phyloP scores from a whole-genome alignment of 2,797 vertebrate genomes.

The Sebastes elongatus region DNA sequence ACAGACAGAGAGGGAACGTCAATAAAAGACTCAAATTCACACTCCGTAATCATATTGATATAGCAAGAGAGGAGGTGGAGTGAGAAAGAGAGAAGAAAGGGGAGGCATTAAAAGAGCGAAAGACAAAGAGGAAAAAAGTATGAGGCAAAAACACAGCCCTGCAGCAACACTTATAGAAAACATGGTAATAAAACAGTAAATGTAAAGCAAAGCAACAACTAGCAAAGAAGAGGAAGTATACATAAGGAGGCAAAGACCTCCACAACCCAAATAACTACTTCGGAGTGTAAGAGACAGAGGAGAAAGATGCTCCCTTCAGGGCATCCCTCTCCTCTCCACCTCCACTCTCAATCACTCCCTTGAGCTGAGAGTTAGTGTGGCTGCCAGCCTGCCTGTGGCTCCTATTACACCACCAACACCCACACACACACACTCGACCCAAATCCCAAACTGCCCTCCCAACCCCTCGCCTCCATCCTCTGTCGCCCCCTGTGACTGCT shows the following conservation, averaged over 20 bases:
- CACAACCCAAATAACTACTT: conserved; percentile 27
- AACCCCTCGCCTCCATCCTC: neutral
- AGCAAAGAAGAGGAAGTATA: conserved; percentile 2
- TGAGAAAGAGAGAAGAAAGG: neutral
- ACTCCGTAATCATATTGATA: neutral
- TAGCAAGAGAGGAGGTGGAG: neutral
- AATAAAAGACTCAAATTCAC: neutral
- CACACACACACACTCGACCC: conserved; percentile 14
- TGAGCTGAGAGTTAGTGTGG: conserved; percentile 55
- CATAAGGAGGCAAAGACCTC: conserved; percentile 16
- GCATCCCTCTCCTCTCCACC: conserved; percentile 72
- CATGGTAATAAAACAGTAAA: neutral
- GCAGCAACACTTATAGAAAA: neutral
- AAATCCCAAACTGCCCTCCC: conserved; percentile 25
- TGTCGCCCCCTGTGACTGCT: conserved; percentile 40
- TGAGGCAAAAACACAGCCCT: neutral
- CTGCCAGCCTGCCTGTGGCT: conserved; percentile 66
- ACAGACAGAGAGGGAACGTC: conserved; percentile 19
- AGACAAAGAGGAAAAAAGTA: neutral
- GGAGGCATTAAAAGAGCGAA: neutral
- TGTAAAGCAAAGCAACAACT: neutral
- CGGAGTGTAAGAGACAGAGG: conserved; percentile 29
- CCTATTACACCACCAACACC: conserved; percentile 24
- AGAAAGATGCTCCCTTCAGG: conserved; percentile 65
- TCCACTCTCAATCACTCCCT: conserved; percentile 65